Evolutionary conservation across 1,140 invertebrate species (phyloP).

Genomic region (Hormaphis cornu): DNA sequence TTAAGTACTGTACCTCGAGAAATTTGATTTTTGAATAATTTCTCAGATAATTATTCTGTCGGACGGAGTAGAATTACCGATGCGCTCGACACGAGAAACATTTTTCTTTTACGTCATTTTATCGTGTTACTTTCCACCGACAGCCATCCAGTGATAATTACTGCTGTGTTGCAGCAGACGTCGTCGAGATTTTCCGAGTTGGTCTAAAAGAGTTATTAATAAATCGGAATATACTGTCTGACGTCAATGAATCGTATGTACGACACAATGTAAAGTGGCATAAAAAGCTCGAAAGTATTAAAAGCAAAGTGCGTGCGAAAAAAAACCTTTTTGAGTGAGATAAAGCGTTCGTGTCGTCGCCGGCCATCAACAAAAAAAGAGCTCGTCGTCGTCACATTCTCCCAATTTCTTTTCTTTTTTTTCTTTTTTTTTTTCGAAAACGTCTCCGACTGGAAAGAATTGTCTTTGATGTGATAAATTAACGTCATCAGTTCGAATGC

Average conservation of each 20-base stretch:
- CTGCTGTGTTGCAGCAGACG: not conserved
- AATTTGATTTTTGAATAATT: too few species aligned
- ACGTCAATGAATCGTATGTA: conserved; percentile 22
- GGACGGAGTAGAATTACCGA: too few species aligned
- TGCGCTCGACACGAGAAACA: too few species aligned
- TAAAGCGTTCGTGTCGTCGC: conserved; percentile 25
- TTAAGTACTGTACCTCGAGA: too few species aligned
- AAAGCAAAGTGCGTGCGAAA: conserved; percentile 13
- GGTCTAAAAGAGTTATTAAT: conserved; percentile 23
- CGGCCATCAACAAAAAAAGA: conserved; percentile 23
- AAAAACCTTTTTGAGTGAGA: conserved; percentile 31
- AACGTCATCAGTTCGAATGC: conserved; percentile 25
- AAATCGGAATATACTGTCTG: conserved; percentile 13
- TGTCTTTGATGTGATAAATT: conserved; percentile 31
- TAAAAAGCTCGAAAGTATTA: conserved; percentile 12
- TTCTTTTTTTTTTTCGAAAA: not conserved
- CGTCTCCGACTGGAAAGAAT: conserved; percentile 16
- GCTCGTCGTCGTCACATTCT: conserved; percentile 25
- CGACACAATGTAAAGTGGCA: conserved; percentile 20
- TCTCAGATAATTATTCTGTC: too few species aligned
- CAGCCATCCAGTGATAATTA: conserved; percentile 4
- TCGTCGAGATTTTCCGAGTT: conserved; percentile 2
- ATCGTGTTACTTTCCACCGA: too few species aligned
- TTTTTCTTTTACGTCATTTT: too few species aligned
- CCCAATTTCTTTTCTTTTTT: conserved; percentile 3